Base-by-base conservation (phyloP, 2,888 invertebrate species). In the Drosophila longiperda region DNA sequence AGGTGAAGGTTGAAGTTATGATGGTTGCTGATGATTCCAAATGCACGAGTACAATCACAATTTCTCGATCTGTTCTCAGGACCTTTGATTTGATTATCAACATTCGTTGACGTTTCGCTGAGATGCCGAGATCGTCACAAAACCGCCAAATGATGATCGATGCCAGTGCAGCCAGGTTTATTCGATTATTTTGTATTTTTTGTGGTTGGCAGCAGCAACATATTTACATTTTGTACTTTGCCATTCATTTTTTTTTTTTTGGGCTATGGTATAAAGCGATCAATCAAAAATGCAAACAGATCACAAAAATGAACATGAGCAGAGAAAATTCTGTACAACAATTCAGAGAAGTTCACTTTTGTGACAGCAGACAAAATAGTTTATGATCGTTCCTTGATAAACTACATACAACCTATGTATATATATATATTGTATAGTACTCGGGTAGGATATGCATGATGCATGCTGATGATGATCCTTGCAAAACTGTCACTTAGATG, bases 271-370 rank as follows among this genome's bases (percentile, higher is more conserved):
- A 92, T 91, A 74, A 92, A 92, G 92, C 86, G 89, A 91, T 91
- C 91, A 91, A 91, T 91, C 91, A 91, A 91, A 92, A 90, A 88
- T 91, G 90, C 86, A 90, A 90, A 89, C 78, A 64, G 65, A 60
- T 69, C 75, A 66, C 59, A 52, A 48, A 54, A 52, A 60, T 54
- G 33, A 67, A 64, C 58, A 80, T 63, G 65, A 77, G 34, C 52
- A 55, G 29, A 54, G 29, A 50, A 48, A 60, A 53, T 68, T 17
- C 20, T 60, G 34, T 52, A 49, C 60, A 65, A 70, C 80, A 82
- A 72, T 89, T 83, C 87, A 87, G 59, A 71, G 78, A 83, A 82
- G 68, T 73, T 73, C 45, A 53, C 9, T 59, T 68, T 80, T 76
- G 50, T 77, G 84, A 84, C 85, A 87, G 83, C 73, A 82, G 76